Percentiles rank a stretch among this genome's conserved stretches.
phyloP scores from a whole-genome alignment of 1,140 invertebrate species.

The Zaprionus davidi region DNA sequence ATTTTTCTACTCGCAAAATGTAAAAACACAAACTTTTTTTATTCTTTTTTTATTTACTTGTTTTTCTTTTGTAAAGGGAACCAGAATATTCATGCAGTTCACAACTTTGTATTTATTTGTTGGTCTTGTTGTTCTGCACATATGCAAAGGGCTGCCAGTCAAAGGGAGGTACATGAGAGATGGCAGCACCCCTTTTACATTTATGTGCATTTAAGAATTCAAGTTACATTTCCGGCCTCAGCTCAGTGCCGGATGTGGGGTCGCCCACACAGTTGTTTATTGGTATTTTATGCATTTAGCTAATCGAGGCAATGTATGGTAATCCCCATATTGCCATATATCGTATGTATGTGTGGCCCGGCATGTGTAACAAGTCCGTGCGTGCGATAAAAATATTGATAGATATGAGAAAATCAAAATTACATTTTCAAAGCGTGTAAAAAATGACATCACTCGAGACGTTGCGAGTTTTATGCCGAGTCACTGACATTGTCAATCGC shows the following conservation, averaged over 20 bases:
- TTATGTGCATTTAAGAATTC: neutral
- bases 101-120: too few species aligned
- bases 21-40: too few species aligned
- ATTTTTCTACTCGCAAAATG: too few species aligned
- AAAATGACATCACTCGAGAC: neutral
- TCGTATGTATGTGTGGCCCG: too few species aligned
- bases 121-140: too few species aligned
- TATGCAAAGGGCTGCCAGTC: too few species aligned
- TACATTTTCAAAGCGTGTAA: slow-evolving; percentile 1
- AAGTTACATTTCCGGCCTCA: neutral
- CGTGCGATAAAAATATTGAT: neutral
- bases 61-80: too few species aligned
- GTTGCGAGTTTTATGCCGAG: neutral
- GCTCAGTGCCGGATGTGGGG: neutral
- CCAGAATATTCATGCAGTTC: too few species aligned
- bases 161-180: neutral
- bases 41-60: too few species aligned
- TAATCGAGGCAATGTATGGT: slow-evolving; percentile 6
- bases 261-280: neutral
- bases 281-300: neutral
- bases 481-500: neutral
- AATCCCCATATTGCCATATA: neutral
- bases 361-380: neutral
- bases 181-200: neutral
- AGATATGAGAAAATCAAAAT: slow-evolving; percentile 1